Evolutionary conservation across 1,140 invertebrate species (phyloP).

Genomic region (Sipha flava): DNA sequence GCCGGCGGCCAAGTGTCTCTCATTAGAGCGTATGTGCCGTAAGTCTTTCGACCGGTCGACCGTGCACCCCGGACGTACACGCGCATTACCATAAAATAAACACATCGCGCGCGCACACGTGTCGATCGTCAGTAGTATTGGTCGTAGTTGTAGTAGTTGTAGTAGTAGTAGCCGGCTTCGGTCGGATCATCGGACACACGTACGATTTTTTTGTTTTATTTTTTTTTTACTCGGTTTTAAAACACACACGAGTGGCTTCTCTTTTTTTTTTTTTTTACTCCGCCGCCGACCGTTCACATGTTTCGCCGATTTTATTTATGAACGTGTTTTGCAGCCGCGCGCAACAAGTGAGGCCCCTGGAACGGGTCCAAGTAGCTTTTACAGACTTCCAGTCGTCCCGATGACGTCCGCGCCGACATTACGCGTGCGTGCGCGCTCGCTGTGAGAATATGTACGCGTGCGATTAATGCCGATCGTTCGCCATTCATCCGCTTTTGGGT

Average conservation of each 20-base stretch:
- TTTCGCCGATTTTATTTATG: slow-evolving; percentile 29
- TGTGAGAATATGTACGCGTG: no score
- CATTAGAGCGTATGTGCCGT: not conserved
- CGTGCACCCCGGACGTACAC: not conserved
- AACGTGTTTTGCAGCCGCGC: slow-evolving; percentile 2
- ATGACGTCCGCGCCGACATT: slow-evolving; percentile 19
- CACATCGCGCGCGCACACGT: not conserved
- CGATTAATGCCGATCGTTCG: no score
- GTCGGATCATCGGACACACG: not conserved
- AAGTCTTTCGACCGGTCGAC: not conserved
- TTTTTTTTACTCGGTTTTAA: not conserved
- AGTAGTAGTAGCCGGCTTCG: not conserved
- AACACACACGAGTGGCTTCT: not conserved
- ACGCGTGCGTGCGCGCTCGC: not conserved
- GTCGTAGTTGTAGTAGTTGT: not conserved
- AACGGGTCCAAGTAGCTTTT: slow-evolving; percentile 23
- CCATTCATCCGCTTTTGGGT: no score
- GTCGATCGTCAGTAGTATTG: not conserved
- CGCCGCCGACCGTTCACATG: not conserved
- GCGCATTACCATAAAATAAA: not conserved
- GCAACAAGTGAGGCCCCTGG: slow-evolving; percentile 25
- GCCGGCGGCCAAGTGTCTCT: not conserved
- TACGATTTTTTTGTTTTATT: not conserved
- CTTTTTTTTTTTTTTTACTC: not conserved
- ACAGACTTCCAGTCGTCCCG: slow-evolving; percentile 25